phyloP scores from a whole-genome alignment of 2,888 invertebrate species.

The Drosophila fulvimacula region DNA sequence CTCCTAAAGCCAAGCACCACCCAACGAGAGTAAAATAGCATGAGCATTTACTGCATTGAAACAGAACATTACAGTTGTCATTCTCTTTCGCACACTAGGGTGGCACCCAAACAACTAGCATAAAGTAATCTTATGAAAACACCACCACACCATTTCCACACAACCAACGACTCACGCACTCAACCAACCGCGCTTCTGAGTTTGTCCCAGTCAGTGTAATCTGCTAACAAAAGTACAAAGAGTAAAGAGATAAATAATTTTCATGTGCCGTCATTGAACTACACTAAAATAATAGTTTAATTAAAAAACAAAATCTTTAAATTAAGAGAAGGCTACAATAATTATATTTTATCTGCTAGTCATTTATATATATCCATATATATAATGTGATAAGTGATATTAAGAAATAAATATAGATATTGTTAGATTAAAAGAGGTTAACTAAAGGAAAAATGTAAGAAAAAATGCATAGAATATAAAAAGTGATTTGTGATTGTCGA shows the following conservation, averaged over 20 bases:
- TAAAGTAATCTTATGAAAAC: constrained; percentile 55
- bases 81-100: constrained; percentile 39
- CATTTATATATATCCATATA: no score
- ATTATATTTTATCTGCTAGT: no score
- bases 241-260: constrained; percentile 37
- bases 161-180: constrained; percentile 44
- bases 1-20: constrained; percentile 32
- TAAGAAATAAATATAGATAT: no score
- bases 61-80: constrained; percentile 58
- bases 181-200: constrained; percentile 38
- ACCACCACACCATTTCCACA: constrained; percentile 24
- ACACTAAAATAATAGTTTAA: background rate
- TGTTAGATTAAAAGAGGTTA: no score
- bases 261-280: background rate
- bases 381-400: no score
- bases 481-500: no score
- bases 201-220: constrained; percentile 42
- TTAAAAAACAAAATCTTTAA: background rate
- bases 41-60: constrained; percentile 57
- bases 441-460: no score
- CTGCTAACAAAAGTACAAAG: constrained; percentile 54
- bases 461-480: no score
- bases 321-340: no score
- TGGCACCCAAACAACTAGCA: constrained; percentile 39
- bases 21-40: constrained; percentile 49